These are phyloP conservation scores for Temnothorax unifasciatus DNA, from an alignment of 2,888 invertebrate species.

Conservation along the genomic window DNA sequence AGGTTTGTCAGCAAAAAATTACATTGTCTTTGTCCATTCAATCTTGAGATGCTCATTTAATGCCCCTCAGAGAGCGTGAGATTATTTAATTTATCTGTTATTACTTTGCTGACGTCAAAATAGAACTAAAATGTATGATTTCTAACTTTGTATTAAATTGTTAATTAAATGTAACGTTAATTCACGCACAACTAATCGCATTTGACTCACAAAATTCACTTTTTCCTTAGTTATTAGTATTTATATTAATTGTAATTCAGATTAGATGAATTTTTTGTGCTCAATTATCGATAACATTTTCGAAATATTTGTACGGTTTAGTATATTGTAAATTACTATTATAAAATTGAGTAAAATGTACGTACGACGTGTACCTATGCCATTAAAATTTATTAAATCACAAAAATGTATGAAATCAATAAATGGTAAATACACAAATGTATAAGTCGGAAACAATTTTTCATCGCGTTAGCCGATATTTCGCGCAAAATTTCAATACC, in stretches of 20 bases:
- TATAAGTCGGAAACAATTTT: background rate
- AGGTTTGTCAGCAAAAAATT: too few relatives aligned
- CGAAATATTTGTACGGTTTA: background rate
- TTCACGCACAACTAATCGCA: background rate
- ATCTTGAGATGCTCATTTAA: too few relatives aligned
- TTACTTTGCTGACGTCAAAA: too few relatives aligned
- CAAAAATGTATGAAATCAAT: background rate
- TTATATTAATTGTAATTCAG: background rate
- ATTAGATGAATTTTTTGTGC: background rate
- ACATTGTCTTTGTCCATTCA: too few relatives aligned
- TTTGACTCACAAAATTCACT: background rate
- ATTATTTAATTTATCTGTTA: too few relatives aligned
- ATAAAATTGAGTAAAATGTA: background rate
- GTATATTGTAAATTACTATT: background rate
- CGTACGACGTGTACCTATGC: background rate
- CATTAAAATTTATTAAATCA: conserved; percentile 14
- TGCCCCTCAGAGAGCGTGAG: too few relatives aligned
- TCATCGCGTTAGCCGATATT: background rate
- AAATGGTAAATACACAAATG: background rate
- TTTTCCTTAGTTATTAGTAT: background rate
- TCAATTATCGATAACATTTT: background rate
- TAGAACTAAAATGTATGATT: too few relatives aligned
- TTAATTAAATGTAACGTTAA: too few relatives aligned
- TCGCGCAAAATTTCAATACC: background rate
- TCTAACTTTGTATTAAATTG: too few relatives aligned